phyloP scores from a whole-genome alignment of 1,140 invertebrate genomes.

The Copidosoma floridanum region DNA sequence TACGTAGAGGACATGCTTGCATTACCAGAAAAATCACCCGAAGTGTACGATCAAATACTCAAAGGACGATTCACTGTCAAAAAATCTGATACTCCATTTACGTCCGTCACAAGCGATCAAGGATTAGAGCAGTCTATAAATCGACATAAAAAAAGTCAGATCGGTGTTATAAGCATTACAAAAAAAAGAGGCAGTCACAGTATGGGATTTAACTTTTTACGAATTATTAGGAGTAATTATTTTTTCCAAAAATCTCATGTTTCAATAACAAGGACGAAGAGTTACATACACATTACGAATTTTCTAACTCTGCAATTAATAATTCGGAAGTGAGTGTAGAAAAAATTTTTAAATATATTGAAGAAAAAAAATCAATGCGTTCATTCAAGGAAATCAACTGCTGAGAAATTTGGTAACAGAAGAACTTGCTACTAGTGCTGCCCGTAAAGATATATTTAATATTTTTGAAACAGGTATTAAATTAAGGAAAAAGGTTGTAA shows the following conservation, averaged over 20 bases:
- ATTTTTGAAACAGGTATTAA: background rate
- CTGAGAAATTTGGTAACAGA: background rate
- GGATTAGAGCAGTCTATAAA: constrained; percentile 8
- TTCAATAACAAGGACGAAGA: constrained; percentile 1
- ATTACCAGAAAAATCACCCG: background rate
- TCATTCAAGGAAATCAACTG: background rate
- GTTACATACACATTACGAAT: background rate
- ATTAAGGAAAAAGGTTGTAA: background rate
- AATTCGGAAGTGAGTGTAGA: background rate
- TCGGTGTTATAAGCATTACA: background rate
- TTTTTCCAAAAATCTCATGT: constrained; percentile 2
- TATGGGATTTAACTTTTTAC: background rate
- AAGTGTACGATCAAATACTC: constrained; percentile 8
- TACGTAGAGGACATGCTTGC: constrained; percentile 14
- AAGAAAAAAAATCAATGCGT: background rate
- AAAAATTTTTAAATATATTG: background rate
- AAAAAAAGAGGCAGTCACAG: background rate
- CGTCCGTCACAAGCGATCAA: constrained; percentile 1
- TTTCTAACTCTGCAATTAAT: background rate
- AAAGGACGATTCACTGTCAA: constrained; percentile 7
- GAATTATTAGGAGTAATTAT: background rate
- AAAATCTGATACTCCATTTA: background rate
- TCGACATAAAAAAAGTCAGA: background rate
- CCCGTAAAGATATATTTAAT: background rate
- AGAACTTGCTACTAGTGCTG: background rate